Percentiles rank a stretch among this genome's conserved stretches.
Conservation (phyloP, 2,797 vertebrate genomes). For the Rhinoraja longicauda region DNA sequence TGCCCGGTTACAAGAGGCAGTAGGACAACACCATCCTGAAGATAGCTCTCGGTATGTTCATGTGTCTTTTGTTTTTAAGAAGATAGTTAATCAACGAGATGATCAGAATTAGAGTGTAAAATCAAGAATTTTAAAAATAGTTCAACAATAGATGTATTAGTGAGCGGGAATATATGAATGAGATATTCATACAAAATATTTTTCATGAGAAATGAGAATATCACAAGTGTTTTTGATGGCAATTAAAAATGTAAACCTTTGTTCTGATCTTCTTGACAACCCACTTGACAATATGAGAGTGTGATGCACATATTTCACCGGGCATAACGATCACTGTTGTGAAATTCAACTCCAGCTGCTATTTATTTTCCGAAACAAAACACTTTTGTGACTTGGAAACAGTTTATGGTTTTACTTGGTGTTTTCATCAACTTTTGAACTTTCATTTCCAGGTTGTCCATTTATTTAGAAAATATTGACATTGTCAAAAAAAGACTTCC, state of each 20-base stretch:
- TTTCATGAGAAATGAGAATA: background rate
- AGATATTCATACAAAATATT: too few relatives aligned
- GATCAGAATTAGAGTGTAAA: too few relatives aligned
- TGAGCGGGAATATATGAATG: too few relatives aligned
- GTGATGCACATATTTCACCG: background rate
- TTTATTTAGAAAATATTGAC: slow-evolving; percentile 81
- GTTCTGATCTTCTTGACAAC: background rate
- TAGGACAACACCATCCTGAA: slow-evolving; percentile 84
- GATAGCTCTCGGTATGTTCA: slow-evolving; percentile 77
- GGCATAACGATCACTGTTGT: background rate
- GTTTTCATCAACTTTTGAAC: slow-evolving; percentile 29
- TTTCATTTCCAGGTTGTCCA: slow-evolving; percentile 66
- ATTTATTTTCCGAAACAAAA: background rate
- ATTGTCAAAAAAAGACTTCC: slow-evolving; percentile 86
- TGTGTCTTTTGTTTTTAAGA: background rate
- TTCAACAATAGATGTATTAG: too few relatives aligned
- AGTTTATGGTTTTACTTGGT: background rate
- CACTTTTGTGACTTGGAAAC: background rate
- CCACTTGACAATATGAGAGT: background rate
- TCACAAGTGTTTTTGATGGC: background rate
- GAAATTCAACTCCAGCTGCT: background rate
- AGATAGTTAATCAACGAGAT: background rate
- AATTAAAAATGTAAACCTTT: background rate
- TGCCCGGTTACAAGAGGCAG: slow-evolving; percentile 87
- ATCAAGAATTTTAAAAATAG: too few relatives aligned